These are phyloP conservation scores for Ctenopoma kingsleyae DNA, from an alignment of 2,797 vertebrate genomes.

Conservation along the genomic window DNA sequence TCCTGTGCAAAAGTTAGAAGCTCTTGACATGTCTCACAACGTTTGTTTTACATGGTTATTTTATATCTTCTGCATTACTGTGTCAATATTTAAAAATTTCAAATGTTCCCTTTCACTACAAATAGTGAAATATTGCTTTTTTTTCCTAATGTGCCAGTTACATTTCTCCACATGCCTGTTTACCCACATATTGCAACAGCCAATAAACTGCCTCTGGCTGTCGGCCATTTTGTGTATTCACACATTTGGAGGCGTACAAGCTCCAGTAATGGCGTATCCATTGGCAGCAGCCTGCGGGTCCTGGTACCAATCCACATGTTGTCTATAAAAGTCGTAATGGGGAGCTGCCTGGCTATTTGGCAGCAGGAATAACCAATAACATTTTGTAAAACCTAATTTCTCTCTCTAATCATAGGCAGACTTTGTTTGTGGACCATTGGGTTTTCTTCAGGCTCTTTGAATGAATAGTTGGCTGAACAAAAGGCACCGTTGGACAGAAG, in stretches of 20 bases:
- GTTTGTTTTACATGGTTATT: too few relatives aligned
- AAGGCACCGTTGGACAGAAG: conserved; percentile 45
- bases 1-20: not conserved
- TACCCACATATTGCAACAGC: conserved; percentile 14
- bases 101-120: not conserved
- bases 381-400: conserved; percentile 73
- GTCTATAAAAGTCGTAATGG: conserved; percentile 68
- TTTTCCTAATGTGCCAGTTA: conserved; percentile 13
- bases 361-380: conserved; percentile 70
- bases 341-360: conserved; percentile 69
- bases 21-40: not conserved
- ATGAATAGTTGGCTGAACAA: conserved; percentile 56
- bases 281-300: conserved; percentile 50
- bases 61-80: too few relatives aligned
- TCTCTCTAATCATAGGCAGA: conserved; percentile 72
- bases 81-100: not conserved
- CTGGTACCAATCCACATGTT: conserved; percentile 67
- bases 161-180: conserved; percentile 31
- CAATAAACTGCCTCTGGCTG: conserved; percentile 50
- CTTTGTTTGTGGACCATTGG: conserved; percentile 63
- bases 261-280: conserved; percentile 41
- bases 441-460: conserved; percentile 48
- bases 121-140: not conserved
- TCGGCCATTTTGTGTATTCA: conserved; percentile 47
- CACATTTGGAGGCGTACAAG: conserved; percentile 38